Conservation (phyloP, 1,140 invertebrate species). For the Dinoponera quadriceps region DNA sequence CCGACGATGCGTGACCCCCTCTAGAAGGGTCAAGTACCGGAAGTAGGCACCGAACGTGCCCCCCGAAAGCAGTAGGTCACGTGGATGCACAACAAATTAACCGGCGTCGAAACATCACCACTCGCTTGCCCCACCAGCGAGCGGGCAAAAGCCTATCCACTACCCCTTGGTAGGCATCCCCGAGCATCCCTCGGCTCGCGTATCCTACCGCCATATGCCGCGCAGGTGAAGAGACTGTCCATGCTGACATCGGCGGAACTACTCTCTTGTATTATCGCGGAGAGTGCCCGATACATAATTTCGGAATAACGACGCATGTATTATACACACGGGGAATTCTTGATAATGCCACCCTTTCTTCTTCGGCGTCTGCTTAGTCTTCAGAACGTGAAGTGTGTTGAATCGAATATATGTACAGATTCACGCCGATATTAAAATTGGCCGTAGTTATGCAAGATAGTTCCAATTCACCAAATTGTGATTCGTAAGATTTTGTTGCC, state of each 20-base stretch:
- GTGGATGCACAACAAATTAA: constrained; percentile 79
- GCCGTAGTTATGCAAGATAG: too few relatives aligned
- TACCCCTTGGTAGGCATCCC: constrained; percentile 71
- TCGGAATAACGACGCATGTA: constrained; percentile 27
- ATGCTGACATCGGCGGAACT: constrained; percentile 55
- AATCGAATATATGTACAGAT: too few relatives aligned
- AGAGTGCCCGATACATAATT: constrained; percentile 2
- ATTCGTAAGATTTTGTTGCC: too few relatives aligned
- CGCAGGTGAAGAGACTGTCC: constrained; percentile 75
- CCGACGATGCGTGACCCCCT: constrained; percentile 78
- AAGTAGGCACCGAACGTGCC: constrained; percentile 69
- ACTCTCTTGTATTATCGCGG: constrained; percentile 2
- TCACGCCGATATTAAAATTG: too few relatives aligned
- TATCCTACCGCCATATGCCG: constrained; percentile 75
- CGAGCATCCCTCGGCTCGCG: constrained; percentile 72
- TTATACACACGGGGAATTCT: background rate
- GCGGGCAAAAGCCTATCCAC: constrained; percentile 69
- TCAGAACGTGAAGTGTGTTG: too few relatives aligned
- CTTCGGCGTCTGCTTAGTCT: too few relatives aligned
- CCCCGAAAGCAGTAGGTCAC: constrained; percentile 71
- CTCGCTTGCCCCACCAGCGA: constrained; percentile 65
- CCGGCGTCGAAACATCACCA: constrained; percentile 66
- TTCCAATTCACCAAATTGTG: too few relatives aligned
- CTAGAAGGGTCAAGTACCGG: constrained; percentile 79
- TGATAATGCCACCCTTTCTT: background rate